Percentiles rank a stretch among this genome's conserved stretches.
Evolutionary conservation across 2,113 vertebrate genomes (phyloP).

Genomic region (Calypte anna): DNA sequence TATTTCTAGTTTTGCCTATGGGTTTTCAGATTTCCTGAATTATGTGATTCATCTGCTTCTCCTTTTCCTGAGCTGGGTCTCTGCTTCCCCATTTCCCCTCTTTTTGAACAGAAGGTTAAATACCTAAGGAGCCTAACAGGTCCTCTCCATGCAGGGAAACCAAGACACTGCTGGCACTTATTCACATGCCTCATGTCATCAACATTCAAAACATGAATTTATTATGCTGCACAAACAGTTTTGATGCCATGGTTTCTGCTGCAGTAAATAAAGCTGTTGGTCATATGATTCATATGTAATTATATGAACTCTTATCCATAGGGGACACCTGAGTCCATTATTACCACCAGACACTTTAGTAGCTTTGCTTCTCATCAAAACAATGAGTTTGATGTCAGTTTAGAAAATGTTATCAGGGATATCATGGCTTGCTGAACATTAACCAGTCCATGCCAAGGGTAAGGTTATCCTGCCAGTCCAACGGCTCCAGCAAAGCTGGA

Average conservation of each 20-base stretch:
- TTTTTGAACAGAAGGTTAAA: neutral
- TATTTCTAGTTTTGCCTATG: neutral
- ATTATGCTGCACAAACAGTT: neutral
- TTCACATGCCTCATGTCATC: neutral
- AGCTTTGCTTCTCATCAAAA: neutral
- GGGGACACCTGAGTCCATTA: too few species aligned
- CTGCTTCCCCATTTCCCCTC: neutral
- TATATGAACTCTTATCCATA: neutral
- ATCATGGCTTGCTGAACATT: neutral
- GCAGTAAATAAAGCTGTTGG: neutral
- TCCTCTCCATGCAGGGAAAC: neutral
- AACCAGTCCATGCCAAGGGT: neutral
- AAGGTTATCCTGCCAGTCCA: neutral
- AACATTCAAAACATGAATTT: neutral
- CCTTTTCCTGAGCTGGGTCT: neutral
- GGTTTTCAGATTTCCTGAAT: neutral
- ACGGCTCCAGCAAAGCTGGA: neutral
- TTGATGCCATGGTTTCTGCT: neutral
- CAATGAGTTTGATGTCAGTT: neutral
- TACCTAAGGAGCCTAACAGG: neutral
- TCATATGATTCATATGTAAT: neutral
- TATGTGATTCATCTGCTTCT: neutral
- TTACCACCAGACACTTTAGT: neutral
- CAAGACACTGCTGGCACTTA: neutral
- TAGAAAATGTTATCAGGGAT: neutral